Conservation (phyloP, 2,113 vertebrate genomes). For the Tauraco erythrolophus region DNA sequence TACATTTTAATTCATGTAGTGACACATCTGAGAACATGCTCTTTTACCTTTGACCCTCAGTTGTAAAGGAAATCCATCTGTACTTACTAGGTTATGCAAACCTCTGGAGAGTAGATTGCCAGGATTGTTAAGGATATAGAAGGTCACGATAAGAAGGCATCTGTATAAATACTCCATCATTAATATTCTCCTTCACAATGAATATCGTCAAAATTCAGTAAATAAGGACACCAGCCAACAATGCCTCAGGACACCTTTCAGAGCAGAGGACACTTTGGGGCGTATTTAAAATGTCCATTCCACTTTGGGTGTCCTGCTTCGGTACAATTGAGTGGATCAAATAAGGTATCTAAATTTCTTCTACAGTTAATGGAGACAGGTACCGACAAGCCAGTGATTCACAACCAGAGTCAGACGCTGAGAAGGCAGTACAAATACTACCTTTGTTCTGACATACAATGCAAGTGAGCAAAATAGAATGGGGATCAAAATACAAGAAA, state of each 20-base stretch:
- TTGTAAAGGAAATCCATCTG: slow-evolving; percentile 67
- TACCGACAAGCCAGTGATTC: rapidly evolving
- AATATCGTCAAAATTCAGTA: background rate
- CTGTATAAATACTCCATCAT: background rate
- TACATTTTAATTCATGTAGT: slow-evolving; percentile 73
- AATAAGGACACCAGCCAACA: background rate
- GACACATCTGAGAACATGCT: slow-evolving; percentile 64
- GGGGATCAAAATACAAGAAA: background rate
- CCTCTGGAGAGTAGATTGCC: slow-evolving; percentile 10
- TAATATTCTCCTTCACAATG: slow-evolving; percentile 7
- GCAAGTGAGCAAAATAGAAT: background rate
- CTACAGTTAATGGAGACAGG: background rate
- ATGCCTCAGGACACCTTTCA: background rate
- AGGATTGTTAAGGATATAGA: background rate
- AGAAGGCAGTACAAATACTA: background rate
- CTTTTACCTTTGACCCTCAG: slow-evolving; percentile 66
- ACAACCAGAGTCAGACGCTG: background rate
- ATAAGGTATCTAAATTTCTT: background rate
- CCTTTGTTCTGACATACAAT: background rate
- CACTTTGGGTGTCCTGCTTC: background rate
- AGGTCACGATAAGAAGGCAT: background rate
- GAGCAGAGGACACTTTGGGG: background rate
- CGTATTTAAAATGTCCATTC: background rate
- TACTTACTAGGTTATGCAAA: slow-evolving; percentile 35
- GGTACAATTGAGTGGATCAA: background rate